Base-by-base conservation (phyloP, 2,797 vertebrate genomes). In the Phataginus tricuspis region DNA sequence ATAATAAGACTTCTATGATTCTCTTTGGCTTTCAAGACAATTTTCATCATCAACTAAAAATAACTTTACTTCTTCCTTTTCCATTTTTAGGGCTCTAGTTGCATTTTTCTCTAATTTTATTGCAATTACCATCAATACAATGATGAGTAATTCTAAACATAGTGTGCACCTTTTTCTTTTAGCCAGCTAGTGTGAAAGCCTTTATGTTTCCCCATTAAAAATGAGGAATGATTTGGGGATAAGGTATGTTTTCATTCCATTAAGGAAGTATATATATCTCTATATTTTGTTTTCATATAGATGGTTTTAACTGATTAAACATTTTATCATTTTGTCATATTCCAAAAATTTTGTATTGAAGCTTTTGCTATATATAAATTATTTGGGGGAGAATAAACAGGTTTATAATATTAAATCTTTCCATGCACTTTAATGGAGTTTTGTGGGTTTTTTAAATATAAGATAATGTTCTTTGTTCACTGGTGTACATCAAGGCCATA, bases 31-130 rank as follows among this genome's bases (percentile, higher is more conserved):
- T 91, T 57, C 19, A 37, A 85, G 64, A 85, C 63, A 75, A 94
- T 87, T 42, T 82, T 91, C 53, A 91, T 51, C 53, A 88, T 71
- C 55, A 85, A 91, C 83, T 34, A 75, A 80, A 82, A 51, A 49
- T 45, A 34, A 55, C 45, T 87, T 66, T 63, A 61, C 42, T 42
- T 84, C 51, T 49, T 21, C 42, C 29, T 49, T 88, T 84, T 64
- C 14, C 27, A 29, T 49, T 39, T 5, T 61, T 34, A 37, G 45
- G 3, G 2, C 25, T 79, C n/a, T 53, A 31, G 69, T 61, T 74
- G 16, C 34, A 68, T 55, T 74, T 15, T 29, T 84, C 66, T 84
- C 49, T 64, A 87, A 91, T 77, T 83, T n/a, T n/a, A 90, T 37
- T 64, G 11, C n/a, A 59, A 42, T 82, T 42, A 51, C 31, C 29